phyloP scores from a whole-genome alignment of 53 echinoderm and acorn worm species.

The Hippasteria phrygiana region DNA sequence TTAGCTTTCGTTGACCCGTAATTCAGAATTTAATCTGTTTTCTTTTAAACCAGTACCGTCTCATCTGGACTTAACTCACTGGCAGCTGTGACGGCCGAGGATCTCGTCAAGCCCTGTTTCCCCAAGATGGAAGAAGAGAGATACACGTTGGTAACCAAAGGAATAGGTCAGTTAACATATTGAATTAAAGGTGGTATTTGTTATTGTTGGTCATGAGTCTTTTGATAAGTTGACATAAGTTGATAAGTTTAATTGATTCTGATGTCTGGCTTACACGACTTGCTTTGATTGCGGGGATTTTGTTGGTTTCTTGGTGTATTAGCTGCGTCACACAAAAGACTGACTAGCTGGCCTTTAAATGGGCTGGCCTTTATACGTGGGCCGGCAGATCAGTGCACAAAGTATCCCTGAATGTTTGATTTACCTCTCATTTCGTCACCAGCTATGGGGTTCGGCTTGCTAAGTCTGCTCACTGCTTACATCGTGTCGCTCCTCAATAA shows the following conservation, averaged over 20 bases:
- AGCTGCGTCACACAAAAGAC: too few species aligned
- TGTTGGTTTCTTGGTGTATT: too few species aligned
- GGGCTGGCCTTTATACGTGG: too few species aligned
- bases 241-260: too few species aligned
- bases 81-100: slow-evolving; percentile 90
- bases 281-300: too few species aligned
- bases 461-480: slow-evolving; percentile 50
- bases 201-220: too few species aligned
- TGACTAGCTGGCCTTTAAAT: too few species aligned
- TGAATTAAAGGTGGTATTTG: too few species aligned
- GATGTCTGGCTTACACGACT: too few species aligned
- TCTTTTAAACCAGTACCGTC: slow-evolving; percentile 87
- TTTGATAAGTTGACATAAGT: too few species aligned
- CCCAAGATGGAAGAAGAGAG: slow-evolving; percentile 58
- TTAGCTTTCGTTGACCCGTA: not conserved
- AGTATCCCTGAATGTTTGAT: not conserved
- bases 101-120: slow-evolving; percentile 68
- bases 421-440: not conserved
- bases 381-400: too few species aligned
- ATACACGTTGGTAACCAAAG: slow-evolving; percentile 59
- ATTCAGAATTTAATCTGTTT: too few species aligned
- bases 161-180: slow-evolving; percentile 28
- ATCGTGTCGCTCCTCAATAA: slow-evolving; percentile 44
- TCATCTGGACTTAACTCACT: slow-evolving; percentile 91
- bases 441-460: slow-evolving; percentile 48